These are phyloP conservation scores for Lathronympha strigana DNA, from an alignment of 2,888 invertebrate genomes.

Conservation along the genomic window DNA sequence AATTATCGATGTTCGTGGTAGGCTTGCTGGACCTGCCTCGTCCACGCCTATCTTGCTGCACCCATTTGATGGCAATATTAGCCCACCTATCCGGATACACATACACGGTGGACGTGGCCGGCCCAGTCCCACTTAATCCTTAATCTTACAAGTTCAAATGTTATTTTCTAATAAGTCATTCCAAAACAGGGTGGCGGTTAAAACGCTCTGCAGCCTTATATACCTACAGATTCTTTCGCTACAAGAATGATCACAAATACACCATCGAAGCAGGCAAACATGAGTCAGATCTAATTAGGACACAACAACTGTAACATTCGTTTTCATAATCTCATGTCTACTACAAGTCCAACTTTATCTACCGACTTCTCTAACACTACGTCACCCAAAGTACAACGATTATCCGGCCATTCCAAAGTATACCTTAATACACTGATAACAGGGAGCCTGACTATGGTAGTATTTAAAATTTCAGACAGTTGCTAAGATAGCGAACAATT, in stretches of 20 bases:
- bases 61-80: no score
- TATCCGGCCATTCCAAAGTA: constrained; percentile 8
- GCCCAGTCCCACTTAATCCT: no score
- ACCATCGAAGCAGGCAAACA: background rate
- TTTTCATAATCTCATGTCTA: background rate
- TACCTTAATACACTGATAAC: background rate
- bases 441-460: constrained; percentile 7
- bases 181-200: background rate
- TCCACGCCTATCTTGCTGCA: no score
- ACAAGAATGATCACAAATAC: background rate
- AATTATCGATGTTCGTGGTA: no score
- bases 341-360: background rate
- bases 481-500: constrained; percentile 5
- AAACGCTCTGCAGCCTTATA: background rate
- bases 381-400: constrained; percentile 5
- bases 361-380: constrained; percentile 14
- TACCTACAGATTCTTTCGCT: background rate
- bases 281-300: background rate
- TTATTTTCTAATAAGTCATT: background rate
- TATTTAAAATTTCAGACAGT: constrained; percentile 8
- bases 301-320: background rate
- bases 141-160: background rate
- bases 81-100: no score
- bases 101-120: no score
- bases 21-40: no score